Evolutionary conservation across 1,140 invertebrate species (phyloP).

Genomic region (Parasteatoda tepidariorum): DNA sequence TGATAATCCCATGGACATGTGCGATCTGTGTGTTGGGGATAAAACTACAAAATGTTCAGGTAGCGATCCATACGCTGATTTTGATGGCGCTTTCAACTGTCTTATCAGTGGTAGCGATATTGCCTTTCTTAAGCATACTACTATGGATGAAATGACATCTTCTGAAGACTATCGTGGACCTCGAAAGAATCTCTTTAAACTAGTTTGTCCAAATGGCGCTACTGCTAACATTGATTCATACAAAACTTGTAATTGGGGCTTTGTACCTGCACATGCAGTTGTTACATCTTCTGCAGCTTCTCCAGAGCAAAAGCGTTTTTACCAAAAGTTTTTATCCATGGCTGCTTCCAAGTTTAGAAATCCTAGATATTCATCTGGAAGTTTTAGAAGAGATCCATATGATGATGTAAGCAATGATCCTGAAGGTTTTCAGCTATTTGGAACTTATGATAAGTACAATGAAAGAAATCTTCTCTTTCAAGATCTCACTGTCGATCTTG

Average conservation of each 20-base stretch:
- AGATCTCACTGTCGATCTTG: constrained; percentile 63
- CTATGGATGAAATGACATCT: constrained; percentile 79
- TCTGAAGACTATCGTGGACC: constrained; percentile 44
- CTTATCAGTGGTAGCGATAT: constrained; percentile 79
- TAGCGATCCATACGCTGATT: constrained; percentile 89
- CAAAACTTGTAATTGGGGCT: constrained; percentile 72
- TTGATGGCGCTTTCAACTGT: constrained; percentile 71
- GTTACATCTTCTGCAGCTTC: constrained; percentile 84
- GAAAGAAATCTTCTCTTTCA: constrained; percentile 68
- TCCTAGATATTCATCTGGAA: neutral
- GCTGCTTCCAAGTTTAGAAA: constrained; percentile 40
- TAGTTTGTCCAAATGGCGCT: constrained; percentile 86
- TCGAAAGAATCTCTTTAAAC: constrained; percentile 75
- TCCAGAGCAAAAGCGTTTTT: constrained; percentile 73
- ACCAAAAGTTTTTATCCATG: constrained; percentile 69
- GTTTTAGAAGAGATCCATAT: neutral
- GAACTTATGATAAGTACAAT: constrained; percentile 25
- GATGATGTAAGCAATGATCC: constrained; percentile 10
- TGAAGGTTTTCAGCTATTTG: constrained; percentile 23
- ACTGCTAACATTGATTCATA: constrained; percentile 70
- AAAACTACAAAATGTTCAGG: constrained; percentile 82
- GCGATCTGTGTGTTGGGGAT: constrained; percentile 84
- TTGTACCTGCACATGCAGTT: constrained; percentile 86
- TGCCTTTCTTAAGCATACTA: constrained; percentile 91
- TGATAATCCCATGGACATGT: constrained; percentile 83